phyloP scores from a whole-genome alignment of 2,797 vertebrate genomes.

The Spinus pinus region DNA sequence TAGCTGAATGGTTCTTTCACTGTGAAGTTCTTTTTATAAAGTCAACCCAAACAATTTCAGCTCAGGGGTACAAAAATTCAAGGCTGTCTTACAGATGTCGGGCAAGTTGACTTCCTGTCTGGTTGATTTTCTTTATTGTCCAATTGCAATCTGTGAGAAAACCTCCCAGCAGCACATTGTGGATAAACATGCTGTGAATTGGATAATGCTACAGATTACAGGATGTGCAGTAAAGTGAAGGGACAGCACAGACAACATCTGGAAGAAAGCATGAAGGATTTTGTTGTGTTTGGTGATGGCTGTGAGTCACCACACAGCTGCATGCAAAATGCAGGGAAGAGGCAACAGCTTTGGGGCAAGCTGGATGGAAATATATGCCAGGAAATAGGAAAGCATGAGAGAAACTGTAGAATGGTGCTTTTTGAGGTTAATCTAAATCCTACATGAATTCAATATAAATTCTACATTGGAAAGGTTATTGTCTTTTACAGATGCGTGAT shows the following conservation, averaged over 20 bases:
- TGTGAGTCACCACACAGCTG: constrained; percentile 33
- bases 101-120: not conserved
- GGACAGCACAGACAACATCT: not conserved
- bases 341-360: not conserved
- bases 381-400: not conserved
- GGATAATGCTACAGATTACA: not conserved
- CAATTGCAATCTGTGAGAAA: not conserved
- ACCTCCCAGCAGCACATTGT: not conserved
- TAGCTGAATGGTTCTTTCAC: not conserved
- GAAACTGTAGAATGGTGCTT: not conserved
- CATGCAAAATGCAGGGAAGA: not conserved
- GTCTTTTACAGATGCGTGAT: not conserved
- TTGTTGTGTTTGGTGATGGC: not conserved
- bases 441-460: not conserved
- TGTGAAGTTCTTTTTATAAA: not conserved
- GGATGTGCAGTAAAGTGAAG: not conserved
- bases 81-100: not conserved
- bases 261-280: not conserved
- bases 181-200: not conserved
- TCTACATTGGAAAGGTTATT: not conserved
- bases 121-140: not conserved
- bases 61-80: not conserved
- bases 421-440: not conserved
- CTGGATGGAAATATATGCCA: not conserved
- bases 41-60: not conserved